A percentile compares a stretch with the other conserved stretches of the same genome.
Evolutionary conservation across 2,888 invertebrate genomes (phyloP).

Genomic region (Cheilosia scutellata): DNA sequence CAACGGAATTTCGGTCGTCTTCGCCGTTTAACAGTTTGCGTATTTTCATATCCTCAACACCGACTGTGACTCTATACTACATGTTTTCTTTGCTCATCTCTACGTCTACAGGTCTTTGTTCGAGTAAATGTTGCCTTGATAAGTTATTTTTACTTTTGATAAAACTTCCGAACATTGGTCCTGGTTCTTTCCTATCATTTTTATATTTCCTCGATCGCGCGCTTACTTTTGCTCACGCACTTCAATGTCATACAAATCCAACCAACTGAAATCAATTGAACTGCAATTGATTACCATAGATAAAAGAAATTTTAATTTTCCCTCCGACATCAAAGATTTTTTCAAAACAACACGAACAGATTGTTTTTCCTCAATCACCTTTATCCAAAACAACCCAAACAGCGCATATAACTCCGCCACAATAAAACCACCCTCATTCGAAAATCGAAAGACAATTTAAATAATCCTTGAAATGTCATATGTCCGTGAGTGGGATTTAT

Average conservation of each 20-base stretch:
- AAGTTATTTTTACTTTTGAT: too few species aligned
- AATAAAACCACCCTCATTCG: conserved; percentile 57
- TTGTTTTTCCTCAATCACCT: conserved; percentile 40
- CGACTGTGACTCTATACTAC: too few species aligned
- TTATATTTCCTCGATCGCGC: too few species aligned
- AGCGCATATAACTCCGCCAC: conserved; percentile 30
- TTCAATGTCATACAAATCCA: neutral
- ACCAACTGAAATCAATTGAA: conserved; percentile 27
- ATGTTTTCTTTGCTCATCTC: too few species aligned
- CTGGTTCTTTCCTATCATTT: too few species aligned
- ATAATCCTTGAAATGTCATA: conserved; percentile 75
- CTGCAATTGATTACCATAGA: conserved; percentile 28
- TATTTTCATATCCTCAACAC: too few species aligned
- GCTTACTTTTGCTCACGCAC: too few species aligned
- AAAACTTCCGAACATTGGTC: too few species aligned
- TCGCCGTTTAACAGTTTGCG: too few species aligned
- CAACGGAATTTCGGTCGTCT: too few species aligned
- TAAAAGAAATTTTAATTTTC: conserved; percentile 13
- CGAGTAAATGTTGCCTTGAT: too few species aligned
- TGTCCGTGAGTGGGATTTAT: conserved; percentile 63
- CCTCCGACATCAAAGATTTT: conserved; percentile 51
- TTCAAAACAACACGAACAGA: conserved; percentile 59
- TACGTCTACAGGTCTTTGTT: too few species aligned
- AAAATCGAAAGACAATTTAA: conserved; percentile 68
- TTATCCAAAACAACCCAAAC: neutral